Evolutionary conservation across 1,140 invertebrate genomes (phyloP).

Genomic region (Latrodectus geometricus): DNA sequence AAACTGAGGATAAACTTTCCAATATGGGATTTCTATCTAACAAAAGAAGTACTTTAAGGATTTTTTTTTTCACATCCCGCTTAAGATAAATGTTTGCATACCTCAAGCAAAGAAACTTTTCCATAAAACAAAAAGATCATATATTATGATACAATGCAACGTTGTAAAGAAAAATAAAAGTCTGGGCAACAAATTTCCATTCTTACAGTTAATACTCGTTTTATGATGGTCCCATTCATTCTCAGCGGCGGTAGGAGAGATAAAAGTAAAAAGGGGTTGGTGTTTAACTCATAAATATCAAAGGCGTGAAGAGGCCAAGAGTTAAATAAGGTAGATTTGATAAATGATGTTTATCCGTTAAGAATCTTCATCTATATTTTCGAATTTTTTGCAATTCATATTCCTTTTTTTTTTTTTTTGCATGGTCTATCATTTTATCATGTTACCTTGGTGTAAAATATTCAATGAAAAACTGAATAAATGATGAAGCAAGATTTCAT

Average conservation of each 20-base stretch:
- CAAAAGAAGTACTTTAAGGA: not conserved
- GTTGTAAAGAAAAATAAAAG: not conserved
- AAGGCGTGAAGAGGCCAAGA: constrained; percentile 13
- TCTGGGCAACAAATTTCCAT: not conserved
- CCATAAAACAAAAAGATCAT: not conserved
- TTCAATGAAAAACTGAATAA: too few species aligned
- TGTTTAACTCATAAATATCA: not conserved
- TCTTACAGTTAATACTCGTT: not conserved
- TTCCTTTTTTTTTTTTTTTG: not conserved
- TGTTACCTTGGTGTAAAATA: too few species aligned
- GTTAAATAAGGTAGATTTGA: constrained; percentile 16
- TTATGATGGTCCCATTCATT: constrained; percentile 10
- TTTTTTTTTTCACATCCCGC: too few species aligned
- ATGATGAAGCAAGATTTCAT: too few species aligned
- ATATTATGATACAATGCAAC: not conserved
- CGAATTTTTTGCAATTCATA: not conserved
- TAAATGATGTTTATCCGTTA: constrained; percentile 11
- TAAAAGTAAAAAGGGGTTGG: constrained; percentile 5
- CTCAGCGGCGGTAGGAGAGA: not conserved
- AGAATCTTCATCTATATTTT: not conserved
- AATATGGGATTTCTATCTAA: not conserved
- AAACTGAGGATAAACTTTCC: too few species aligned
- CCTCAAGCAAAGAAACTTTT: not conserved
- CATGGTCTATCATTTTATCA: too few species aligned
- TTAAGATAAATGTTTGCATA: not conserved